phyloP scores from a whole-genome alignment of 2,113 vertebrate species.

The Pterocles orientalis region DNA sequence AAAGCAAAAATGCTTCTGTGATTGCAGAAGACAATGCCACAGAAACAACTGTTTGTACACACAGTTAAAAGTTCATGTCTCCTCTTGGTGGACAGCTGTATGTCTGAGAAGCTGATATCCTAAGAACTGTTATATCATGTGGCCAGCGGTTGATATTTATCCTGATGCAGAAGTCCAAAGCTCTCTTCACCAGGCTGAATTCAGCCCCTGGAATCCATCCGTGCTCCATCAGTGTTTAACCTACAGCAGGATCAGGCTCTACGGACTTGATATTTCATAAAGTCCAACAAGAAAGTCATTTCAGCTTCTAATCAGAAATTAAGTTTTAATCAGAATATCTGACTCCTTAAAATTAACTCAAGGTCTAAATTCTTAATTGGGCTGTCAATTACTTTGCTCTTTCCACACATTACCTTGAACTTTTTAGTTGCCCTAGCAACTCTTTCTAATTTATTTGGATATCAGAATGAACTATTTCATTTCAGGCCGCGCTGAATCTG shows the following conservation, averaged over 20 bases:
- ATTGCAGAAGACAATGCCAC: not conserved
- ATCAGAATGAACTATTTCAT: constrained; percentile 67
- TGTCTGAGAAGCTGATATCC: not conserved
- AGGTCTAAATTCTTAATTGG: constrained; percentile 50
- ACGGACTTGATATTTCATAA: not conserved
- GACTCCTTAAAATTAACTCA: constrained; percentile 40
- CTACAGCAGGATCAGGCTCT: not conserved
- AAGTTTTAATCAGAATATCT: constrained; percentile 39
- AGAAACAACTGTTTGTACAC: not conserved
- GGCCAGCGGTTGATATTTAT: not conserved
- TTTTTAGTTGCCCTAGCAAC: constrained; percentile 72
- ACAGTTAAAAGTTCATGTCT: not conserved
- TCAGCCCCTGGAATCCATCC: not conserved
- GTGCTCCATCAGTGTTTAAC: not conserved
- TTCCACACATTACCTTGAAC: constrained; percentile 45
- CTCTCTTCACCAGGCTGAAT: not conserved
- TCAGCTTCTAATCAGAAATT: constrained; percentile 38
- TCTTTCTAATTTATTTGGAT: constrained; percentile 68
- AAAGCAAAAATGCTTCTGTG: not conserved
- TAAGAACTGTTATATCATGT: not conserved
- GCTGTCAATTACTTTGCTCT: constrained; percentile 45
- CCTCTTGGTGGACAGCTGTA: not conserved
- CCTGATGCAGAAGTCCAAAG: not conserved
- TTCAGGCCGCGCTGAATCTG: constrained; percentile 52
- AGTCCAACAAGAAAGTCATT: constrained; percentile 1